phyloP scores from a whole-genome alignment of 2,113 vertebrate species.

The Aspiorhynchus laticeps region DNA sequence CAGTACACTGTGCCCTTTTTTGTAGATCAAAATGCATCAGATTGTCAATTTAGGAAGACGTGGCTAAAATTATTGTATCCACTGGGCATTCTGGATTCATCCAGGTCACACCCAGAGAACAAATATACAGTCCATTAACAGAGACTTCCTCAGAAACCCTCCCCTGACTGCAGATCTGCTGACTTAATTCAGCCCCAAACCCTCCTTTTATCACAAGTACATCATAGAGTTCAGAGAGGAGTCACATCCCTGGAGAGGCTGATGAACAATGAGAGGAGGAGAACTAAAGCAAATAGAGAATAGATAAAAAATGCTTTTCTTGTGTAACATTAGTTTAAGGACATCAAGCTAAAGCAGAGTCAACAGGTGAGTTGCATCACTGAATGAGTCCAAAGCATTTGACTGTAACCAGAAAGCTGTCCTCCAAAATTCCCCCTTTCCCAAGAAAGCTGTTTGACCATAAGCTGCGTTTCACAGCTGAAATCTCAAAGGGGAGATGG shows the following conservation, averaged over 20 bases:
- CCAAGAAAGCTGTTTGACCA: neutral
- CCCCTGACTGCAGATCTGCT: constrained; percentile 24
- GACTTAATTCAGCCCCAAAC: neutral
- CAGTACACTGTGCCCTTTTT: no score
- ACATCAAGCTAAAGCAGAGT: neutral
- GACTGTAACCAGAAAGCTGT: constrained; percentile 1
- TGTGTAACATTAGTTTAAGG: neutral
- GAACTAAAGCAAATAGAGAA: neutral
- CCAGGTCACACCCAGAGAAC: constrained; percentile 25
- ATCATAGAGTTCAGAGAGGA: constrained; percentile 21
- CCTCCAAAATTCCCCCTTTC: constrained; percentile 7
- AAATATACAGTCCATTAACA: constrained; percentile 24
- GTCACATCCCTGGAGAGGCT: neutral
- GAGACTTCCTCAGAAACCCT: constrained; percentile 19
- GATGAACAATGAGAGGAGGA: neutral
- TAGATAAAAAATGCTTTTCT: neutral
- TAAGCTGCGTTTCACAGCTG: neutral
- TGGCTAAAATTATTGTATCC: neutral
- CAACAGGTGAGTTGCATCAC: constrained; percentile 11
- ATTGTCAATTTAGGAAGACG: neutral
- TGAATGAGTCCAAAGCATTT: neutral
- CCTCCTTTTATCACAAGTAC: constrained; percentile 13
- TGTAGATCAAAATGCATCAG: neutral
- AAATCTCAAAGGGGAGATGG: constrained; percentile 26
- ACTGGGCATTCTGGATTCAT: neutral